phyloP scores from a whole-genome alignment of 2,113 vertebrate species.

The Zosterops japonicus region DNA sequence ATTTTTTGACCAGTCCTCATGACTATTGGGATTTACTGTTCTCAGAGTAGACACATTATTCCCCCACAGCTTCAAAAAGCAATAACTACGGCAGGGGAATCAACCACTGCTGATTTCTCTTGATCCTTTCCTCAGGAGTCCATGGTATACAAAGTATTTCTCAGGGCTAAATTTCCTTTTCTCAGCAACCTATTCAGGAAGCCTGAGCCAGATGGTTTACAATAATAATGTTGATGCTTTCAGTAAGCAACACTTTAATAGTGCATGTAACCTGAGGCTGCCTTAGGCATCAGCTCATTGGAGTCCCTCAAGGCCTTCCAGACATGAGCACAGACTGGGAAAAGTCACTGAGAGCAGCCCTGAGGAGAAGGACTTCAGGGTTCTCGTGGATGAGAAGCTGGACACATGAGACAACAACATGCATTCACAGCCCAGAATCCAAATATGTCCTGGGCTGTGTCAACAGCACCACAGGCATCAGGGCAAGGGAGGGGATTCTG shows the following conservation, averaged over 20 bases:
- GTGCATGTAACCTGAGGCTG: neutral
- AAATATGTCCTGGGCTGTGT: neutral
- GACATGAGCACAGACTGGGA: neutral
- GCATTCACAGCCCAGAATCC: neutral
- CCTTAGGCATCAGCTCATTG: neutral
- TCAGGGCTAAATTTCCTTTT: neutral
- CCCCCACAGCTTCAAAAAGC: neutral
- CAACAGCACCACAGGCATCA: fast-evolving
- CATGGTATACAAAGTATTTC: neutral
- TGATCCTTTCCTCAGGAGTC: conserved; percentile 16
- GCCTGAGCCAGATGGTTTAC: neutral
- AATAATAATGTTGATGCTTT: neutral
- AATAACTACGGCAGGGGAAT: neutral
- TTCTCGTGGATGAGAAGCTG: neutral
- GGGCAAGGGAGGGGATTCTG: neutral
- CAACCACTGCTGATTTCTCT: neutral
- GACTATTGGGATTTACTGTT: neutral
- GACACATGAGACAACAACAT: neutral
- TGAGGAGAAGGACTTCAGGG: neutral
- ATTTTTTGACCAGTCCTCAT: neutral
- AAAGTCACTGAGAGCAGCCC: neutral
- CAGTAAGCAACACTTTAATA: neutral
- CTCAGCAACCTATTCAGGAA: neutral
- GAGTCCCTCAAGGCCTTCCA: neutral
- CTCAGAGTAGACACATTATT: neutral